Conservation (phyloP, 92 coral and sea anemone genomes). For the Bergia puertoricense region DNA sequence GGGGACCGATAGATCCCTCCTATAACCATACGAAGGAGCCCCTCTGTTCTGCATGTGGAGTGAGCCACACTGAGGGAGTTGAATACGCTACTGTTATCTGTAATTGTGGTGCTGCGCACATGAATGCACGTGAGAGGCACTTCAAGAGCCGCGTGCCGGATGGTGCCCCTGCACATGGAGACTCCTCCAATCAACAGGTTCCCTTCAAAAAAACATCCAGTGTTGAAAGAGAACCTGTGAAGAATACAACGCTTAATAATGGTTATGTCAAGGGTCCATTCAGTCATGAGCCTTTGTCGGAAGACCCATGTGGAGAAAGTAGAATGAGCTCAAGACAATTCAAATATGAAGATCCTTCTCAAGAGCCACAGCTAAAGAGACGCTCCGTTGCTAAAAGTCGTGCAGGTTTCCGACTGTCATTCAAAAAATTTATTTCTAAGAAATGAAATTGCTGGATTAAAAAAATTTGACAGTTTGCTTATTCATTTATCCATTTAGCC, state of each 20-base stretch:
- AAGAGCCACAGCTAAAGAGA: slow-evolving; percentile 37
- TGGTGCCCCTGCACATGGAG: slow-evolving; percentile 37
- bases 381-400: slow-evolving; percentile 64
- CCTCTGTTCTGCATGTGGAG: slow-evolving; percentile 12
- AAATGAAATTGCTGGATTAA: slow-evolving; percentile 26
- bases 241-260: not conserved
- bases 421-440: slow-evolving; percentile 63
- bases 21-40: slow-evolving; percentile 1
- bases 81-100: slow-evolving; percentile 14
- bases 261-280: not conserved
- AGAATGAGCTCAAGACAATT: not conserved
- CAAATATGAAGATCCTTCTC: not conserved
- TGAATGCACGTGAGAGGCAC: not conserved
- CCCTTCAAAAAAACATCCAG: no score
- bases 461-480: not conserved
- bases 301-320: not conserved
- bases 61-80: slow-evolving; percentile 2
- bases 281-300: not conserved
- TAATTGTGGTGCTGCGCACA: slow-evolving; percentile 15
- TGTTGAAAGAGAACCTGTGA: not conserved
- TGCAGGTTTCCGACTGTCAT: slow-evolving; percentile 68
- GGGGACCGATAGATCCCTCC: not conserved
- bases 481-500: not conserved
- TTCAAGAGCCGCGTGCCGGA: slow-evolving; percentile 39
- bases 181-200: not conserved